These are phyloP conservation scores for Sebastiscus tertius DNA, from an alignment of 2,797 vertebrate species.

Conservation along the genomic window DNA sequence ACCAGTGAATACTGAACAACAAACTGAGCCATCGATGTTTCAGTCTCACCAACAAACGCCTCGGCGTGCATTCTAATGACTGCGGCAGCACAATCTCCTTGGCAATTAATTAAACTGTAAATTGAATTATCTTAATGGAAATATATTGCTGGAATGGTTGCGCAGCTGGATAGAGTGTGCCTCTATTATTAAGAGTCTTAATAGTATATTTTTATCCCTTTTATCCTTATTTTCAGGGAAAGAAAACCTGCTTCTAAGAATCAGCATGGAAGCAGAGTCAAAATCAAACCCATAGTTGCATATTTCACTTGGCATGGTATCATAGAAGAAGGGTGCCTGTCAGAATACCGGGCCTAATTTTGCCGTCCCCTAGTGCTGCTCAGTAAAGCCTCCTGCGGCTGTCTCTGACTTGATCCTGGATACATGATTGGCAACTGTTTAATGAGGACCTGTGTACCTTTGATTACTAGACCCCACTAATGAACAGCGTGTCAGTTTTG, in stretches of 20 bases:
- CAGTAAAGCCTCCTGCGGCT: conserved; percentile 37
- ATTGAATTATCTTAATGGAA: conserved; percentile 38
- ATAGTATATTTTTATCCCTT: background rate
- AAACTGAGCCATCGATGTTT: background rate
- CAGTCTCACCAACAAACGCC: conserved; percentile 8
- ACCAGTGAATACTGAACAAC: background rate
- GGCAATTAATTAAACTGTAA: conserved; percentile 28
- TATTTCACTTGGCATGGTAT: background rate
- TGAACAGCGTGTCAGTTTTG: conserved; percentile 68
- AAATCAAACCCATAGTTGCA: background rate
- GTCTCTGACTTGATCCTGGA: conserved; percentile 37
- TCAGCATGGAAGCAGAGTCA: background rate
- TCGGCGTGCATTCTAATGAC: conserved; percentile 10
- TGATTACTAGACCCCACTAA: conserved; percentile 63
- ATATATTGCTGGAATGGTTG: conserved; percentile 26
- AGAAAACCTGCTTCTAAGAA: background rate
- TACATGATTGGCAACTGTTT: conserved; percentile 67
- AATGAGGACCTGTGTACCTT: conserved; percentile 68
- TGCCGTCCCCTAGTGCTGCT: conserved; percentile 4
- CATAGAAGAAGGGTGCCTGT: conserved; percentile 7
- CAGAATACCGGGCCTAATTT: conserved; percentile 29
- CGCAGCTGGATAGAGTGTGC: conserved; percentile 3
- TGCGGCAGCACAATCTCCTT: background rate
- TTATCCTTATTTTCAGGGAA: background rate
- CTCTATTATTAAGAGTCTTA: conserved; percentile 13